These are phyloP conservation scores for Chaetorhynchus papuensis DNA, from an alignment of 2,113 vertebrate genomes.

Conservation along the genomic window DNA sequence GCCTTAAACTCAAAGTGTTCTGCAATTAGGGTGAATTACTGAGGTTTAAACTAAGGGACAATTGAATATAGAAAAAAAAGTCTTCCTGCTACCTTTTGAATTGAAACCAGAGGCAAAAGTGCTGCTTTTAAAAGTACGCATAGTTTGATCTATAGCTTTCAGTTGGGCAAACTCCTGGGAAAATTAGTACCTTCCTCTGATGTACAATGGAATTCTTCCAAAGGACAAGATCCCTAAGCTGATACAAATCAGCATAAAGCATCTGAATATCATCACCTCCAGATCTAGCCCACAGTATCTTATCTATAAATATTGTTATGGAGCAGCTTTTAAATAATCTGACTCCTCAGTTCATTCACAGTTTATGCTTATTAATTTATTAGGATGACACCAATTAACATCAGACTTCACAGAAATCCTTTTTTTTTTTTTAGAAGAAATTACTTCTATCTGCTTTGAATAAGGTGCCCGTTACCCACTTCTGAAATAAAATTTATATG, in stretches of 20 bases:
- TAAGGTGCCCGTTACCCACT: neutral
- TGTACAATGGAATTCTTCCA: neutral
- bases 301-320: neutral
- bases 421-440: neutral
- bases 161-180: neutral
- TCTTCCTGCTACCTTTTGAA: neutral
- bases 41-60: neutral
- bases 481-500: neutral
- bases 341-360: neutral
- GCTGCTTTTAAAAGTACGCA: neutral
- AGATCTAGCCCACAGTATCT: neutral
- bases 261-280: neutral
- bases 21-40: conserved; percentile 8
- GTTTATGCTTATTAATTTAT: neutral
- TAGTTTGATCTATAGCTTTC: neutral
- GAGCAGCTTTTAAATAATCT: neutral
- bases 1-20: neutral
- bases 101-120: neutral
- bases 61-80: neutral
- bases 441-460: neutral
- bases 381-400: neutral
- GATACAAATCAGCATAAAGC: neutral
- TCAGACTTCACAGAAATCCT: neutral
- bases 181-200: conserved; percentile 2
- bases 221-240: neutral